Percentiles rank a stretch among this genome's conserved stretches.
Evolutionary conservation across 2,888 invertebrate genomes (phyloP).

Genomic region (Trachelus tabidus): DNA sequence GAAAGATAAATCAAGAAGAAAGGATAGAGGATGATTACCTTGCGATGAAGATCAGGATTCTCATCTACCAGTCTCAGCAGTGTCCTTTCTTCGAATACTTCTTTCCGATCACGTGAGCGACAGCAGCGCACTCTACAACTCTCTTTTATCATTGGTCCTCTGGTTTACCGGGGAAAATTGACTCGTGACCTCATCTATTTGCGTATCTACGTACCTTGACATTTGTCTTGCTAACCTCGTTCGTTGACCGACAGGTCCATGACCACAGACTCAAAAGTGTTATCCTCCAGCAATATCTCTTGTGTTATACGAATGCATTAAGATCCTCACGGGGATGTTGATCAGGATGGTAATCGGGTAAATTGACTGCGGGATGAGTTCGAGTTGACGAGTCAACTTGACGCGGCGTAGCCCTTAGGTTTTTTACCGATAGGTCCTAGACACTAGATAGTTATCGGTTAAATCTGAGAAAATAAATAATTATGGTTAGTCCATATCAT

Average conservation of each 20-base stretch:
- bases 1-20: neutral
- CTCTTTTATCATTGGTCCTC: constrained; percentile 17
- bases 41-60: neutral
- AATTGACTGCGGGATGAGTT: neutral
- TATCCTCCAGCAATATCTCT: neutral
- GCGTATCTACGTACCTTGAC: neutral
- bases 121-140: neutral
- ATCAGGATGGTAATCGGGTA: neutral
- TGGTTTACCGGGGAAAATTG: constrained; percentile 42
- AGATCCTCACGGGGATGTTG: neutral
- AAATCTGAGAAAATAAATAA: constrained; percentile 17
- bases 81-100: neutral
- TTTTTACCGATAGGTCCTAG: constrained; percentile 61
- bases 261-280: neutral
- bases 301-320: neutral
- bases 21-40: neutral
- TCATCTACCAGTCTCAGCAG: neutral
- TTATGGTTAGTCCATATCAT: constrained; percentile 62
- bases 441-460: constrained; percentile 37
- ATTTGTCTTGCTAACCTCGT: neutral
- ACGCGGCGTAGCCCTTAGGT: constrained; percentile 46
- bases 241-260: neutral
- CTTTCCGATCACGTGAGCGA: neutral
- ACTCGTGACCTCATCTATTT: constrained; percentile 29
- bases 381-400: constrained; percentile 25